These are phyloP conservation scores for Cataglyphis cursor DNA, from an alignment of 2,888 invertebrate genomes.

Conservation along the genomic window DNA sequence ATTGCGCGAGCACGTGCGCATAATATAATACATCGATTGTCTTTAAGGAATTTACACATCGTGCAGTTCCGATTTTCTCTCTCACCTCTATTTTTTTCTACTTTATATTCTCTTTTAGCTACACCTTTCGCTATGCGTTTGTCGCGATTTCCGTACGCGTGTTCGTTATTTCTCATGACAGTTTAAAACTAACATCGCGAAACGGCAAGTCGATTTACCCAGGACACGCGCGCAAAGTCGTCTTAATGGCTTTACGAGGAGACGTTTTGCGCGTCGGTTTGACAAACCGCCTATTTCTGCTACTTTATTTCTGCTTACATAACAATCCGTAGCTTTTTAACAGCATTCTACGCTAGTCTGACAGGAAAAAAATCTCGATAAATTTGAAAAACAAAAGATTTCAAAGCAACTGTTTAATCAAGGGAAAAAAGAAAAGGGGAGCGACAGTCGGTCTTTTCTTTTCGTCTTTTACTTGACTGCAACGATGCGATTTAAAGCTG, in stretches of 20 bases:
- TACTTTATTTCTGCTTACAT: constrained; percentile 24
- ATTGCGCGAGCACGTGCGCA: constrained; percentile 16
- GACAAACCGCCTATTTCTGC: constrained; percentile 14
- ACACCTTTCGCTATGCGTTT: background rate
- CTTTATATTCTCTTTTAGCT: background rate
- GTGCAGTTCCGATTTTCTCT: constrained; percentile 11
- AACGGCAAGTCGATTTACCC: constrained; percentile 47
- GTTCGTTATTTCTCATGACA: constrained; percentile 31
- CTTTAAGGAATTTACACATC: constrained; percentile 19
- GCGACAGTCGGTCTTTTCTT: background rate
- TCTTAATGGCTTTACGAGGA: constrained; percentile 47
- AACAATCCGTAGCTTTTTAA: constrained; percentile 9
- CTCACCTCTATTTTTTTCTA: constrained; percentile 21
- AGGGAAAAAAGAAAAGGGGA: background rate
- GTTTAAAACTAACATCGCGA: constrained; percentile 22
- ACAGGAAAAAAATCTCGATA: background rate
- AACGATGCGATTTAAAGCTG: background rate
- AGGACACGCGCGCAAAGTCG: constrained; percentile 21
- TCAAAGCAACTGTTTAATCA: background rate
- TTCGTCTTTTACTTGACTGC: background rate
- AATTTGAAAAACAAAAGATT: constrained; percentile 3
- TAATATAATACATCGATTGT: constrained; percentile 36
- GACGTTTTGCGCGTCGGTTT: constrained; percentile 10
- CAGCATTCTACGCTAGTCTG: background rate
- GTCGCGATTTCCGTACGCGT: constrained; percentile 47